phyloP scores from a whole-genome alignment of 1,140 invertebrate species.

The Trachelipus rathkii region DNA sequence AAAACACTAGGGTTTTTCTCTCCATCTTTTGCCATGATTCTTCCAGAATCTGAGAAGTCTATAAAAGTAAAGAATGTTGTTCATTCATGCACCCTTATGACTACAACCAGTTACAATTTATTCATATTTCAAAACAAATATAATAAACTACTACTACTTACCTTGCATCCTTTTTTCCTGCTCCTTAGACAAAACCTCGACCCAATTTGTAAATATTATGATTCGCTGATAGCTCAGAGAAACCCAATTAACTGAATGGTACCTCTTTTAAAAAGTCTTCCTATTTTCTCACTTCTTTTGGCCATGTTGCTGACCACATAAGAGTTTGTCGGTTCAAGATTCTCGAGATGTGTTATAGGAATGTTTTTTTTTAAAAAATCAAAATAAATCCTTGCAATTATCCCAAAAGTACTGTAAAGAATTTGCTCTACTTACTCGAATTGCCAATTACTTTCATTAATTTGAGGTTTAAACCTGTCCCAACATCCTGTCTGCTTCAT shows the following conservation, averaged over 20 bases:
- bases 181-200: conserved; percentile 89
- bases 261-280: conserved; percentile 86
- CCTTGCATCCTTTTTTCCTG: conserved; percentile 43
- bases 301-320: conserved; percentile 99
- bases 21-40: conserved; percentile 85
- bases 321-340: conserved; percentile 56
- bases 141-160: conserved; percentile 13
- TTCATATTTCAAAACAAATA: neutral
- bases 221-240: conserved; percentile 87
- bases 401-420: too few species aligned
- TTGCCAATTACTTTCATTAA: conserved; percentile 94
- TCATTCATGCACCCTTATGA: neutral
- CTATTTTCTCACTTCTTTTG: conserved; percentile 87
- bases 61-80: conserved; percentile 35
- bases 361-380: neutral
- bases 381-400: neutral
- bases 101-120: neutral
- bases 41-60: conserved; percentile 76
- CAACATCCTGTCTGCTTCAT: conserved; percentile 98
- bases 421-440: conserved; percentile 58
- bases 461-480: conserved; percentile 99
- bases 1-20: conserved; percentile 96
- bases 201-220: conserved; percentile 96
- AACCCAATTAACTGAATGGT: conserved; percentile 89
- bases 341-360: too few species aligned